phyloP scores from a whole-genome alignment of 2,113 vertebrate species.

The Caretta caretta region DNA sequence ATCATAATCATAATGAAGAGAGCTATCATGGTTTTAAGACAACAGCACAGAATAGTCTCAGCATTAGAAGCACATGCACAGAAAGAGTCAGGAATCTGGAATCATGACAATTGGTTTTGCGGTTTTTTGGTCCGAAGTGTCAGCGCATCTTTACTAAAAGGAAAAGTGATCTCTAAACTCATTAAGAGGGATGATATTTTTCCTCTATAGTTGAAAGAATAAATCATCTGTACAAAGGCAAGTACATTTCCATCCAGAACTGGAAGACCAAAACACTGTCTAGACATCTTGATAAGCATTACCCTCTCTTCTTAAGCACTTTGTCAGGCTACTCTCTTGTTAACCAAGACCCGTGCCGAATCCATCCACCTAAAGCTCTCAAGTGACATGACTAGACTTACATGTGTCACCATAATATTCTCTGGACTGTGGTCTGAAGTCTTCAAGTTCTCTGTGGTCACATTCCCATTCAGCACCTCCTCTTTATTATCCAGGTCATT shows the following conservation, averaged over 20 bases:
- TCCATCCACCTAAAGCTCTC: fast-evolving
- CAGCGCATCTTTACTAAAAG: fast-evolving
- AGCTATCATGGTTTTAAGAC: fast-evolving
- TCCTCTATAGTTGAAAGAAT: fast-evolving
- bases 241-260: not conserved
- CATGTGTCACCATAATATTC: slow-evolving; percentile 89
- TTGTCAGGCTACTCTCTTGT: fast-evolving
- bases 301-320: fast-evolving
- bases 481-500: slow-evolving; percentile 21
- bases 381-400: slow-evolving; percentile 60
- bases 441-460: not conserved
- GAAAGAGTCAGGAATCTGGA: fast-evolving
- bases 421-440: slow-evolving; percentile 58
- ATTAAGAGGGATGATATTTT: fast-evolving
- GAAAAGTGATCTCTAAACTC: not conserved
- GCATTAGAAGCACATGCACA: fast-evolving
- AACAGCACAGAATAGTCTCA: fast-evolving
- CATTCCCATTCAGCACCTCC: slow-evolving; percentile 59
- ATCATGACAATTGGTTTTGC: fast-evolving
- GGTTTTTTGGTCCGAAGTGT: not conserved
- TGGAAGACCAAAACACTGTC: not conserved
- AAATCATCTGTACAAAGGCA: not conserved
- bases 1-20: fast-evolving
- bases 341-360: fast-evolving
- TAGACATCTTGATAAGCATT: not conserved